Percentiles rank a stretch among this genome's conserved stretches.
phyloP scores from a whole-genome alignment of 1,140 invertebrate genomes.

The Pogonognathellus flavescens region DNA sequence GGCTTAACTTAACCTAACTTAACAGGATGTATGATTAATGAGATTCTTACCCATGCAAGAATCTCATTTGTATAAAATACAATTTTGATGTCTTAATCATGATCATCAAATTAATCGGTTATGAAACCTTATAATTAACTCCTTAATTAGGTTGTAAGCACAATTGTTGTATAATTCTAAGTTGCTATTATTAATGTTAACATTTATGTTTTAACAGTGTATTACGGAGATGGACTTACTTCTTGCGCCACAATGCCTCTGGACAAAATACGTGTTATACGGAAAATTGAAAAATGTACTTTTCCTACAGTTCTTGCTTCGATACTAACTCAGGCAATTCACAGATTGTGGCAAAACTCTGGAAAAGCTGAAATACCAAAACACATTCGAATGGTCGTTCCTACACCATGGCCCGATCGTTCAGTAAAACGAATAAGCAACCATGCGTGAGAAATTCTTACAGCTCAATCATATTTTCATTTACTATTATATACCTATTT shows the following conservation, averaged over 20 bases:
- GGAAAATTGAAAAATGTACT: conserved; percentile 58
- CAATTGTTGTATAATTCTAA: too few species aligned
- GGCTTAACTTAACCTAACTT: too few species aligned
- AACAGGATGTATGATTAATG: too few species aligned
- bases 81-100: neutral
- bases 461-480: too few species aligned
- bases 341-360: conserved; percentile 54
- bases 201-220: conserved; percentile 40
- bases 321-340: conserved; percentile 60
- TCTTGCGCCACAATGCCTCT: conserved; percentile 59
- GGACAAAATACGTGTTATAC: conserved; percentile 63
- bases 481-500: too few species aligned
- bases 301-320: conserved; percentile 63
- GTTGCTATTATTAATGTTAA: neutral
- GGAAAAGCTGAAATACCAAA: conserved; percentile 61
- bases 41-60: neutral
- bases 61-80: neutral
- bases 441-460: conserved; percentile 66
- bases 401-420: conserved; percentile 64
- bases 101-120: too few species aligned
- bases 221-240: conserved; percentile 59
- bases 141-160: too few species aligned
- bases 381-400: conserved; percentile 62
- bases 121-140: too few species aligned
- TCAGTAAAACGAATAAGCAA: conserved; percentile 55